phyloP scores from a whole-genome alignment of 2,888 invertebrate species.

The Lasioglossum figueresi region DNA sequence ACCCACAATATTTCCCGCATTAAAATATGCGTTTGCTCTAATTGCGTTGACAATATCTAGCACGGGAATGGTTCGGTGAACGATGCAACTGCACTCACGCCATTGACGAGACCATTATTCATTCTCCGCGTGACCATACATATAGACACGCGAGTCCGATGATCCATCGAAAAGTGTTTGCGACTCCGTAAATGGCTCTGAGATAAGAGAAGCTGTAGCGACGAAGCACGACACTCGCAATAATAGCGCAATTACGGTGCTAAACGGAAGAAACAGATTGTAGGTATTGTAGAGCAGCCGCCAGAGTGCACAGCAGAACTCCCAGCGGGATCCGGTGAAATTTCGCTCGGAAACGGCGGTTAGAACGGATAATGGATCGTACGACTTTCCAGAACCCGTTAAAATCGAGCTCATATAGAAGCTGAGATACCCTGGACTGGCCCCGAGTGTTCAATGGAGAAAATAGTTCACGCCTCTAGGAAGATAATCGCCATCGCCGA shows the following conservation, averaged over 20 bases:
- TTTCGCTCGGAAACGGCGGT: conserved; percentile 56
- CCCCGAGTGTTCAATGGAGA: conserved; percentile 42
- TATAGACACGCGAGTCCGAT: not conserved
- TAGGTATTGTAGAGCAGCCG: conserved; percentile 59
- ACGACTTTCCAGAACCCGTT: conserved; percentile 46
- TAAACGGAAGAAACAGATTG: conserved; percentile 72
- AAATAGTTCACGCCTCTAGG: conserved; percentile 42
- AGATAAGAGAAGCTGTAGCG: conserved; percentile 46
- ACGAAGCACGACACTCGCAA: conserved; percentile 52
- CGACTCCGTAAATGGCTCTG: conserved; percentile 53
- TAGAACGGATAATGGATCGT: conserved; percentile 62
- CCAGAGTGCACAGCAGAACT: conserved; percentile 54
- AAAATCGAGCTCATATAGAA: conserved; percentile 43
- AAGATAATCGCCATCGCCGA: conserved; percentile 28
- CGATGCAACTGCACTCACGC: not conserved
- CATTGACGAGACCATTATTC: not conserved
- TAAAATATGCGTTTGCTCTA: not conserved
- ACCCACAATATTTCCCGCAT: not conserved
- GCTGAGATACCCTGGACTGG: not conserved
- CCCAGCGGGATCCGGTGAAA: conserved; percentile 48
- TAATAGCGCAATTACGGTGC: conserved; percentile 72
- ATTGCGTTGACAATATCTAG: not conserved
- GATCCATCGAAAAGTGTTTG: conserved; percentile 44
- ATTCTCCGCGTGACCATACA: not conserved
- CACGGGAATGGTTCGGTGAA: not conserved